A percentile compares a stretch with the other conserved stretches of the same genome.
phyloP scores from a whole-genome alignment of 1,140 invertebrate species.

The Pentalonia nigronervosa region DNA sequence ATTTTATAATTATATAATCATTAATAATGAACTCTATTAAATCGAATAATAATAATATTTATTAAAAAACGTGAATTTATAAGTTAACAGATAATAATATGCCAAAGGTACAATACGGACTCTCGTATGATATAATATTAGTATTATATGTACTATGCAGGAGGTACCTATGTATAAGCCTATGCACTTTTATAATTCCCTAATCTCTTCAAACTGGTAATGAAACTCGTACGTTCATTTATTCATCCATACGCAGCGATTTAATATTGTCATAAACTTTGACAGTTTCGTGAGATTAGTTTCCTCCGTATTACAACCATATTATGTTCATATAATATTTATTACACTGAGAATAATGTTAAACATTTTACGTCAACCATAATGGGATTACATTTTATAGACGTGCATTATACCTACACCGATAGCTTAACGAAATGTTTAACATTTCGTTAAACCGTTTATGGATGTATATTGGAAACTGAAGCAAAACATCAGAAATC shows the following conservation, averaged over 20 bases:
- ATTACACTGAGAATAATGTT: background rate
- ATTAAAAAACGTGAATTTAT: too few species aligned
- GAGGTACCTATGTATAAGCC: background rate
- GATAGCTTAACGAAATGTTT: background rate
- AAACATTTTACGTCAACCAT: background rate
- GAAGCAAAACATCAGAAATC: background rate
- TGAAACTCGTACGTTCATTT: slow-evolving; percentile 27
- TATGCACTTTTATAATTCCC: background rate
- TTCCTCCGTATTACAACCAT: background rate
- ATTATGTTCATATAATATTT: background rate
- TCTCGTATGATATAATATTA: too few species aligned
- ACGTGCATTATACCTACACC: background rate
- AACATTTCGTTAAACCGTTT: background rate
- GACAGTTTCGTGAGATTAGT: slow-evolving; percentile 12
- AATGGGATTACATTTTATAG: background rate
- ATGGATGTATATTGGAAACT: background rate
- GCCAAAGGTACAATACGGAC: too few species aligned
- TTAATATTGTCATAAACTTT: slow-evolving; percentile 43
- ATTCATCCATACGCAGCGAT: background rate
- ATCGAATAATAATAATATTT: too few species aligned
- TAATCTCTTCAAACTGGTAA: slow-evolving; percentile 25
- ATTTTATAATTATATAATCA: too few species aligned
- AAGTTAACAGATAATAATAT: too few species aligned
- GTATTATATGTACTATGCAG: too few species aligned
- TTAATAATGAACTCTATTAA: too few species aligned